These are phyloP conservation scores for Antheraea assamensis DNA, from an alignment of 2,888 invertebrate species.

Conservation along the genomic window DNA sequence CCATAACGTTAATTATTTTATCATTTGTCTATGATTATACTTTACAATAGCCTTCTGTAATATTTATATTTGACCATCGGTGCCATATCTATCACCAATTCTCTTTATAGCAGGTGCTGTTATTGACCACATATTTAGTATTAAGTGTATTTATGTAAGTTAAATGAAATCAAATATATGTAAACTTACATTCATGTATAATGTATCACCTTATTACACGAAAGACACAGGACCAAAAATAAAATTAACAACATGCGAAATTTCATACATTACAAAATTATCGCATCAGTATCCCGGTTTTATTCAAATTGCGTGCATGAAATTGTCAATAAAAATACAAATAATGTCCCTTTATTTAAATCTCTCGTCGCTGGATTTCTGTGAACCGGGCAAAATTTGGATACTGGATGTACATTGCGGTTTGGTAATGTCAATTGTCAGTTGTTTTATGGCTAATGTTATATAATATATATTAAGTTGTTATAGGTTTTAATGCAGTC, in stretches of 20 bases:
- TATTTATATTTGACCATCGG: neutral
- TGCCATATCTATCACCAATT: too few species aligned
- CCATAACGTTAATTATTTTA: neutral
- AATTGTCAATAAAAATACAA: conserved; percentile 1
- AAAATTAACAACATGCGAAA: neutral
- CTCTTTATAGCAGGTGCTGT: too few species aligned
- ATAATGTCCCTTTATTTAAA: conserved; percentile 4
- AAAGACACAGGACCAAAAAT: neutral
- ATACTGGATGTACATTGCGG: neutral
- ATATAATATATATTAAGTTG: neutral
- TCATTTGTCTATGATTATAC: neutral
- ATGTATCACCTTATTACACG: neutral
- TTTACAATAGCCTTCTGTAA: neutral
- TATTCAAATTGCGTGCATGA: neutral
- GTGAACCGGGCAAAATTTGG: conserved; percentile 2
- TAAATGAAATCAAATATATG: neutral
- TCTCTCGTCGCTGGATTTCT: neutral
- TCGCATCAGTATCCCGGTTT: neutral
- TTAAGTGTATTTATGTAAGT: too few species aligned
- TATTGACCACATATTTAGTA: too few species aligned
- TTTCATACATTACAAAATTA: neutral
- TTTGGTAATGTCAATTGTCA: neutral
- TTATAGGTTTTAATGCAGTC: neutral
- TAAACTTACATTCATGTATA: neutral
- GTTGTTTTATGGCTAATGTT: neutral